Conservation (phyloP, 2,888 invertebrate species). For the Cheilosia scutellata region DNA sequence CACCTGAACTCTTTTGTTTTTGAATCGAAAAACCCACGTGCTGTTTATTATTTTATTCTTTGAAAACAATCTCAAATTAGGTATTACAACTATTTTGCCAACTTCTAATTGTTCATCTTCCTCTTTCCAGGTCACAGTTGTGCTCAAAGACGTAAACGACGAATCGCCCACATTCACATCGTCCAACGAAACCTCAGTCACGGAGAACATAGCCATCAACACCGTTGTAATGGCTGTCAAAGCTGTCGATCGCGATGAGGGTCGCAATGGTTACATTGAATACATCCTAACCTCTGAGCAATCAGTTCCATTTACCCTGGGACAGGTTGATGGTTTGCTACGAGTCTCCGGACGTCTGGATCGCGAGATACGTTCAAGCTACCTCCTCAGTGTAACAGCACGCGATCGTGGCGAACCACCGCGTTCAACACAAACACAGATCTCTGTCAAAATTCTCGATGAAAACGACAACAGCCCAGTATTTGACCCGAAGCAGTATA, state of each 20-base stretch:
- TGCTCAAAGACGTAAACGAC: constrained; percentile 96
- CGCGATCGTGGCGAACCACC: constrained; percentile 95
- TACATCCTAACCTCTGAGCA: constrained; percentile 87
- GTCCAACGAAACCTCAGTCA: constrained; percentile 90
- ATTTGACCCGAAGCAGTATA: constrained; percentile 95
- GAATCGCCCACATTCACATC: constrained; percentile 94
- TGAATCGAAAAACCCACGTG: too few species aligned
- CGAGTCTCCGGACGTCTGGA: constrained; percentile 94
- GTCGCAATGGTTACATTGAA: constrained; percentile 95
- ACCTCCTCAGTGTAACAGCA: constrained; percentile 91
- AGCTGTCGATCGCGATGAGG: constrained; percentile 95
- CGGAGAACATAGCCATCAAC: constrained; percentile 93
- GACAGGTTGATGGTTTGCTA: constrained; percentile 94
- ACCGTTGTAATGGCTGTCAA: constrained; percentile 95
- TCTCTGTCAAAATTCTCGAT: constrained; percentile 91
- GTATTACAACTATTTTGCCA: not conserved
- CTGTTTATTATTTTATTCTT: not conserved
- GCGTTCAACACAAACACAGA: constrained; percentile 88
- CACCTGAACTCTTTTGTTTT: too few species aligned
- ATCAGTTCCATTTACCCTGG: constrained; percentile 90
- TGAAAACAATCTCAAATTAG: not conserved
- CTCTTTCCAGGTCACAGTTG: constrained; percentile 90
- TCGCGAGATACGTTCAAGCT: constrained; percentile 91
- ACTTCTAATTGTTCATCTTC: constrained; percentile 31
- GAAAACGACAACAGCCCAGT: constrained; percentile 96